These are phyloP conservation scores for Lordiphosa andalusiaca DNA, from an alignment of 2,888 invertebrate genomes.

Conservation along the genomic window DNA sequence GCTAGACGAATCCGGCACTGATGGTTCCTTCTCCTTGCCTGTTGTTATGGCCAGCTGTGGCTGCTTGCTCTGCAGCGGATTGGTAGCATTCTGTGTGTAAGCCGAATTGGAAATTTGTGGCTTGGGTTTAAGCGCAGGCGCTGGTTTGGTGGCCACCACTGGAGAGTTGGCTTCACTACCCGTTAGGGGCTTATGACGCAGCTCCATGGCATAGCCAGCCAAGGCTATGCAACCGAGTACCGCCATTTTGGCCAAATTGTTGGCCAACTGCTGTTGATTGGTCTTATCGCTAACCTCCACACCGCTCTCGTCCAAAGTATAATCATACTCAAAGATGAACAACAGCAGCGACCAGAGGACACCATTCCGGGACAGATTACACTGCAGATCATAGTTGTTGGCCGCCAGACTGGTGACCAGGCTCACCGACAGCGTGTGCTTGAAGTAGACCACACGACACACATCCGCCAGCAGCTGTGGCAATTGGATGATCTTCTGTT, in stretches of 20 bases:
- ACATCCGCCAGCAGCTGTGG: conserved; percentile 93
- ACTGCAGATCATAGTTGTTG: conserved; percentile 90
- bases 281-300: conserved; percentile 91
- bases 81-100: conserved; percentile 80
- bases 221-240: conserved; percentile 91
- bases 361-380: conserved; percentile 90
- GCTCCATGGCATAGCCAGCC: conserved; percentile 84
- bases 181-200: conserved; percentile 55
- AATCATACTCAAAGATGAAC: conserved; percentile 96
- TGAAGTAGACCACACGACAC: conserved; percentile 91
- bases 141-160: conserved; percentile 25
- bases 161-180: conserved; percentile 52
- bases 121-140: conserved; percentile 50
- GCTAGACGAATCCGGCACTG: conserved; percentile 67
- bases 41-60: conserved; percentile 74
- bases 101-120: conserved; percentile 54
- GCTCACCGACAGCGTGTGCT: conserved; percentile 95
- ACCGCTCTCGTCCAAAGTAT: conserved; percentile 97
- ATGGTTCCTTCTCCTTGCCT: conserved; percentile 45
- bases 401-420: conserved; percentile 93
- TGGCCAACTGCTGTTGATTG: conserved; percentile 95
- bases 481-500: conserved; percentile 92
- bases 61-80: conserved; percentile 79
- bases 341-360: conserved; percentile 95
- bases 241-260: conserved; percentile 93